Evolutionary conservation across 2,113 vertebrate species (phyloP).

Genomic region (Redunca redunca): DNA sequence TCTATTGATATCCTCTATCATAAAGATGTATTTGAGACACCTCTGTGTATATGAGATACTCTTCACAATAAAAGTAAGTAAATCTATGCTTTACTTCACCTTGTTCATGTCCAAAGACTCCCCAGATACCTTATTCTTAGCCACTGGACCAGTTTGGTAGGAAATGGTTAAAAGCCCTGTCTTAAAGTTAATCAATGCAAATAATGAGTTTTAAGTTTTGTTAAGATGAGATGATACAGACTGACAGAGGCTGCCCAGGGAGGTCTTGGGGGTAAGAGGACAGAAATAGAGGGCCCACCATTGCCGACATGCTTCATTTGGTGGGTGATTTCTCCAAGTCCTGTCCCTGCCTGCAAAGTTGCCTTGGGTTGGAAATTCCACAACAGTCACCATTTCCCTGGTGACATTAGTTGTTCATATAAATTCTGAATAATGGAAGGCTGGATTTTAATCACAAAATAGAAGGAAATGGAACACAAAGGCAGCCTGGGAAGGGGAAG

Average conservation of each 20-base stretch:
- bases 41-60: neutral
- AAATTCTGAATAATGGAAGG: neutral
- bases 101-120: neutral
- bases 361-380: conserved; percentile 36
- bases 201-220: neutral
- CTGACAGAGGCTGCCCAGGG: neutral
- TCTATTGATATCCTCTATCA: neutral
- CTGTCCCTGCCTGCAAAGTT: neutral
- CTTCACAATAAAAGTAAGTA: neutral
- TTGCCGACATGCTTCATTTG: neutral
- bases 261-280: neutral
- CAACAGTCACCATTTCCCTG: conserved; percentile 19
- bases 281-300: neutral
- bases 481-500: neutral
- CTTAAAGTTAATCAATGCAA: neutral
- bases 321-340: neutral
- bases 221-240: neutral
- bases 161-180: neutral
- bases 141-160: neutral
- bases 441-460: conserved; percentile 30
- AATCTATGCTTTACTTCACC: neutral
- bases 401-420: neutral
- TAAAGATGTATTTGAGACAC: neutral
- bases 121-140: neutral
- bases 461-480: conserved; percentile 62